Base-by-base conservation (phyloP, 2,113 vertebrate genomes). In the Alces alces region DNA sequence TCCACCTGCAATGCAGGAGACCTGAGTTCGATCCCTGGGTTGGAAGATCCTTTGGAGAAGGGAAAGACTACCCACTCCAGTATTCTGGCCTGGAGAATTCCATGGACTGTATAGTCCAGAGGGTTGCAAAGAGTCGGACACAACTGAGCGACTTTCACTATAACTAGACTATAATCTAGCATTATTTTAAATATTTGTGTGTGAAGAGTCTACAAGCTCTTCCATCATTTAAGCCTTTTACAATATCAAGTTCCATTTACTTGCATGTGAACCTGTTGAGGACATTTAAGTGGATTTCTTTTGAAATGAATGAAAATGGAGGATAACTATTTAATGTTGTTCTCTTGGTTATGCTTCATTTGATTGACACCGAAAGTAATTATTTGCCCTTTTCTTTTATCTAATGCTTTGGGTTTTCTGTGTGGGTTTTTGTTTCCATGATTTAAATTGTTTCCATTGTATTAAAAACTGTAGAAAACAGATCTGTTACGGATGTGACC, bases 371-470 rank as follows among this genome's bases (percentile, higher is more conserved):
- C 30, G 30, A 47, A 58, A 94, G 50, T 76, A 17, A 15, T 91
- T 33, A 66, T 39, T 79, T 78, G 33, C 52, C 19, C 27, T 60
- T 85, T 64, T 57, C 28, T 73, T 73, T 73, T 39, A 39, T 80
- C 28, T 52, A 52, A 91, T 8, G 33, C 47, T 76, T 86, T 55
- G 30, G n/a, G 23, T 64, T 90, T 92, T 86, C 36, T 28, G 2
- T 16, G 21, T 83, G 28, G 43, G 25, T 86, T 89, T 92, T 90
- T 79, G 52, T 95, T 91, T 76, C 33, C 47, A 33, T 70, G n/a
- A 57, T 79, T 95, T 91, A 88, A 64, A 11, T 79, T 79, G 86
- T 58, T 61, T 89, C 66, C 58, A 25, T 76, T 88, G 14, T 25
- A 58, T 78, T 85, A 47, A 45, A 85, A 57, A 54, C 17, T 43